A percentile compares a stretch with the other conserved stretches of the same genome.
These are phyloP conservation scores for Agriotes lineatus DNA, from an alignment of 2,888 invertebrate species.

Conservation along the genomic window DNA sequence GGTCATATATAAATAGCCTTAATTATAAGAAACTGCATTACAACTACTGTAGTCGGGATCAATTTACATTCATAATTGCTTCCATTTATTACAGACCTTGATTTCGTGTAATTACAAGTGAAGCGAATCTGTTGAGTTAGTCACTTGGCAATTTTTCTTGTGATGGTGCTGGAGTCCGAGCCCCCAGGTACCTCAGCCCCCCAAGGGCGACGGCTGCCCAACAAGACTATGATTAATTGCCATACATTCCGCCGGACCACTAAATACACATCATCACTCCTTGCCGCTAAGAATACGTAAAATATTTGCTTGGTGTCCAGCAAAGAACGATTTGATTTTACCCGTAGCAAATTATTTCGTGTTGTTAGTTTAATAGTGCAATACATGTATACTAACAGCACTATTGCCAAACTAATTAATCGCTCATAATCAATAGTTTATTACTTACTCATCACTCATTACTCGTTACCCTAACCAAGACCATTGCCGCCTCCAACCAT, in stretches of 20 bases:
- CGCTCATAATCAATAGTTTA: too few relatives aligned
- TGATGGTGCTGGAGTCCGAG: conserved; percentile 36
- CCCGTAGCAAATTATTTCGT: too few relatives aligned
- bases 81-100: conserved; percentile 35
- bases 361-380: too few relatives aligned
- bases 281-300: conserved; percentile 35
- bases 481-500: too few relatives aligned
- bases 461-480: too few relatives aligned
- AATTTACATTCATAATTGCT: conserved; percentile 41
- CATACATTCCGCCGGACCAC: conserved; percentile 57
- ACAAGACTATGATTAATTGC: conserved; percentile 62
- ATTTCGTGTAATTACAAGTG: conserved; percentile 43
- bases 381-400: too few relatives aligned
- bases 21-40: conserved; percentile 33
- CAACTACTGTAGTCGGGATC: conserved; percentile 36
- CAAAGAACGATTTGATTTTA: too few relatives aligned
- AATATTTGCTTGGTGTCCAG: neutral
- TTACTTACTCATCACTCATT: too few relatives aligned
- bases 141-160: conserved; percentile 54
- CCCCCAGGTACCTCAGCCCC: conserved; percentile 51
- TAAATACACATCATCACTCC: conserved; percentile 58
- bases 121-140: conserved; percentile 42
- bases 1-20: conserved; percentile 28
- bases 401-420: too few relatives aligned
- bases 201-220: conserved; percentile 55